Evolutionary conservation across 2,888 invertebrate species (phyloP).

Genomic region (Clepsis dumicolana): DNA sequence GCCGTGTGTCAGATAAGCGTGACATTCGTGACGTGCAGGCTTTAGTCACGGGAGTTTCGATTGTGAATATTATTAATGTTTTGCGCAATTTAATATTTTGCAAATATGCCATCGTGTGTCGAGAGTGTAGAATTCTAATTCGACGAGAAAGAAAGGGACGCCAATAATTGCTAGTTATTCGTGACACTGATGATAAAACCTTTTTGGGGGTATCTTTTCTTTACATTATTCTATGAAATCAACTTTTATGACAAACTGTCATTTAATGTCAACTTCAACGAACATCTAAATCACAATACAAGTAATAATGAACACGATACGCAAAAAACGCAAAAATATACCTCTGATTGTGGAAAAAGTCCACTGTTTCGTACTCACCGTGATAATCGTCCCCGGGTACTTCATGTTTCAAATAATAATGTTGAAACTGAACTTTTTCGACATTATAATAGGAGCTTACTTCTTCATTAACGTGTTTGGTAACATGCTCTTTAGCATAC

Average conservation of each 20-base stretch:
- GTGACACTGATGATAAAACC: too few species aligned
- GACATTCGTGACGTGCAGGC: too few species aligned
- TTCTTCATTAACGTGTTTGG: not conserved
- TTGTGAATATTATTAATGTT: too few species aligned
- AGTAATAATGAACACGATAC: not conserved
- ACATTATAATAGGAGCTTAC: not conserved
- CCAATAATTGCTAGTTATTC: too few species aligned
- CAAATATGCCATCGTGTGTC: too few species aligned
- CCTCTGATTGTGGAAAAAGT: not conserved
- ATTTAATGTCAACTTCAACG: not conserved
- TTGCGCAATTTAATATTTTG: too few species aligned
- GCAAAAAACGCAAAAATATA: conserved; percentile 1
- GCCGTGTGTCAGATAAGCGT: too few species aligned
- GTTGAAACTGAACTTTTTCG: not conserved
- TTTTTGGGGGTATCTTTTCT: not conserved
- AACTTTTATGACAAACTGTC: too few species aligned
- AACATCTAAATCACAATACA: not conserved
- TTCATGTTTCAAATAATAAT: not conserved
- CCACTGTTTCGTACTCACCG: not conserved
- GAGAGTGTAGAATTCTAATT: too few species aligned
- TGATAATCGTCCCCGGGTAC: not conserved
- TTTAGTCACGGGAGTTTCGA: too few species aligned
- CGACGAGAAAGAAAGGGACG: too few species aligned
- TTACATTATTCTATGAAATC: not conserved
- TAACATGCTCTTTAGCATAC: not conserved